Evolutionary conservation across 2,797 vertebrate species (phyloP).

Genomic region (Melanotaenia pygmaea): DNA sequence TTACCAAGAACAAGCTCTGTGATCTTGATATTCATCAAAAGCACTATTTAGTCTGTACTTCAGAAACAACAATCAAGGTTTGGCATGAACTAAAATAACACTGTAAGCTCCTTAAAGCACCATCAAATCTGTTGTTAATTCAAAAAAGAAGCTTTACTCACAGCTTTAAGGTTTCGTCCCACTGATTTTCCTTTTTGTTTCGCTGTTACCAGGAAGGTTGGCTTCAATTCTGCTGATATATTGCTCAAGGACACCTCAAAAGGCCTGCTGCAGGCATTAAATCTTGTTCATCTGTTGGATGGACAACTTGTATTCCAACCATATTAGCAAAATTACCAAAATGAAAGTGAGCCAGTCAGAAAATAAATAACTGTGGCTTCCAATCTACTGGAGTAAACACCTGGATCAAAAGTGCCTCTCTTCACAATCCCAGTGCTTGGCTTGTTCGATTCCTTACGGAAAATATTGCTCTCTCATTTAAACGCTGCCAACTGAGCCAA

Average conservation of each 20-base stretch:
- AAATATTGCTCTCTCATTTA: conserved; percentile 34
- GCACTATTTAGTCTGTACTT: background rate
- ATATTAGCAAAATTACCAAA: background rate
- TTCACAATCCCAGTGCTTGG: background rate
- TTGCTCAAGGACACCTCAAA: conserved; percentile 14
- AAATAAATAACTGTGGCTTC: background rate
- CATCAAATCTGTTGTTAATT: background rate
- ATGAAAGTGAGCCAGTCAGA: background rate
- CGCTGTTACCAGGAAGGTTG: background rate
- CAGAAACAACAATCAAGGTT: background rate
- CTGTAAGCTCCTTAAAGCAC: background rate
- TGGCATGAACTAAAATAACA: background rate
- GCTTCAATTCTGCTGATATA: background rate
- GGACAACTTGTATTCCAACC: background rate
- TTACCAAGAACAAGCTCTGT: background rate
- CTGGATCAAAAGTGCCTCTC: conserved; percentile 3
- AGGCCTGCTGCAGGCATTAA: background rate
- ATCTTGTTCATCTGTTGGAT: background rate
- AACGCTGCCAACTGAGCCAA: conserved; percentile 38
- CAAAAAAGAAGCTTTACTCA: background rate
- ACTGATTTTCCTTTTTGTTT: conserved; percentile 4
- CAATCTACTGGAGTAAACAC: conserved; percentile 1
- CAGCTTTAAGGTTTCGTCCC: conserved; percentile 4
- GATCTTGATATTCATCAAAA: background rate
- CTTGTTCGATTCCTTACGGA: conserved; percentile 26